Conservation (phyloP, 37 sponge, comb jelly and placozoan genomes). For the Bolinopsis microptera region DNA sequence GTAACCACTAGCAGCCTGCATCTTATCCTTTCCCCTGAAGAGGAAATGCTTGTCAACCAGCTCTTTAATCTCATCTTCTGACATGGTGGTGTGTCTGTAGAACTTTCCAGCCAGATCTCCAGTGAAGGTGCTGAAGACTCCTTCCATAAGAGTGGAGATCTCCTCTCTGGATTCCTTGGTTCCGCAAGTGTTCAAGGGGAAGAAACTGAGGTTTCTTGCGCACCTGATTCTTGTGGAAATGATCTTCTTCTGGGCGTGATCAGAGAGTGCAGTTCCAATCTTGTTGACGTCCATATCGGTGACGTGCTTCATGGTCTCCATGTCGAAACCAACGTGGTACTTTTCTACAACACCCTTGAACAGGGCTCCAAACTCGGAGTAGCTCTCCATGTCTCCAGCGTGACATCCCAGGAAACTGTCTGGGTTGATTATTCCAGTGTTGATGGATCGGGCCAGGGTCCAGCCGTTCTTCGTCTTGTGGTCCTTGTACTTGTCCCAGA, state of each 20-base stretch:
- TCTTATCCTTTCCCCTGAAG: constrained; percentile 71
- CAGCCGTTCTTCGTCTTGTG: constrained; percentile 67
- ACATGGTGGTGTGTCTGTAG: constrained; percentile 72
- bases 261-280: constrained; percentile 65
- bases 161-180: constrained; percentile 67
- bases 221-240: constrained; percentile 72
- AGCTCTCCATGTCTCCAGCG: constrained; percentile 78
- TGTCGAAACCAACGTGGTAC: constrained; percentile 71
- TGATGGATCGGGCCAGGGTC: constrained; percentile 77
- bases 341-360: constrained; percentile 71
- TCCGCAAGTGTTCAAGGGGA: constrained; percentile 73
- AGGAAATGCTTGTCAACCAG: constrained; percentile 75
- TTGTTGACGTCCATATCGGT: constrained; percentile 71
- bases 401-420: constrained; percentile 71
- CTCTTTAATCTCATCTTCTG: constrained; percentile 68
- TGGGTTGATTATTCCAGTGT: constrained; percentile 69
- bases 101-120: constrained; percentile 72
- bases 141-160: constrained; percentile 69
- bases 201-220: constrained; percentile 71
- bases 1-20: constrained; percentile 78
- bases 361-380: constrained; percentile 67
- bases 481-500: constrained; percentile 71
- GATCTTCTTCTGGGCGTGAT: constrained; percentile 67
- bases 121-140: constrained; percentile 68
- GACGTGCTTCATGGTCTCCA: constrained; percentile 66